These are phyloP conservation scores for Geodia barretti DNA, from an alignment of 37 sponge, comb jelly and placozoan species.

Conservation along the genomic window DNA sequence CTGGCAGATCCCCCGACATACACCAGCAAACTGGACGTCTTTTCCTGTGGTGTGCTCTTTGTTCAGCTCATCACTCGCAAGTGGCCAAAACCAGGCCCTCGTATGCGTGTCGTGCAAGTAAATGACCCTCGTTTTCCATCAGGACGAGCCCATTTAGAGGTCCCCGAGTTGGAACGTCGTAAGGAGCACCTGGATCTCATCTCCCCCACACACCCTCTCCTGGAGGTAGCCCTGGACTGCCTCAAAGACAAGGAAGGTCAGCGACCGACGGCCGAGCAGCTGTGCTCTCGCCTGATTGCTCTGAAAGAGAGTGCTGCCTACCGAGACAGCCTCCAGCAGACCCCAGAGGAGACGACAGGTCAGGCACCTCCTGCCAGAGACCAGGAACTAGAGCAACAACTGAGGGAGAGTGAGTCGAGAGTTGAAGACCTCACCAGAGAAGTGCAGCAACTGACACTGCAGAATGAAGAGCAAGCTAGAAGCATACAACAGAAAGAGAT, in stretches of 20 bases:
- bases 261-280: background rate
- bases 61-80: constrained; percentile 14
- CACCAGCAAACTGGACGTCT: constrained; percentile 17
- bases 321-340: constrained; percentile 12
- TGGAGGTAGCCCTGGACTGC: background rate
- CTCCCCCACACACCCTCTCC: background rate
- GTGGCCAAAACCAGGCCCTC: constrained; percentile 6
- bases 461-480: too few species aligned
- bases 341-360: too few species aligned
- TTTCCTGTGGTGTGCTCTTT: constrained; percentile 37
- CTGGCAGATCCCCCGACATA: constrained; percentile 6
- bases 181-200: constrained; percentile 1
- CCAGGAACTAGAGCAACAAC: too few species aligned
- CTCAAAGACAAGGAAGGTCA: constrained; percentile 3
- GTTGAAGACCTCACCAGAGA: too few species aligned
- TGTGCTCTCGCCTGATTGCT: constrained; percentile 1
- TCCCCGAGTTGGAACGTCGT: constrained; percentile 16
- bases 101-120: background rate
- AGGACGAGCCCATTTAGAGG: background rate
- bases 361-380: too few species aligned
- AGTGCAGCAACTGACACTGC: too few species aligned
- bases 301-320: background rate
- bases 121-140: too few species aligned
- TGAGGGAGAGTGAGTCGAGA: too few species aligned
- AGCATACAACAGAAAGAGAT: too few species aligned